Percentiles rank a stretch among this genome's conserved stretches.
phyloP scores from a whole-genome alignment of 2,888 invertebrate species.

The Megaustenia siamemsis region DNA sequence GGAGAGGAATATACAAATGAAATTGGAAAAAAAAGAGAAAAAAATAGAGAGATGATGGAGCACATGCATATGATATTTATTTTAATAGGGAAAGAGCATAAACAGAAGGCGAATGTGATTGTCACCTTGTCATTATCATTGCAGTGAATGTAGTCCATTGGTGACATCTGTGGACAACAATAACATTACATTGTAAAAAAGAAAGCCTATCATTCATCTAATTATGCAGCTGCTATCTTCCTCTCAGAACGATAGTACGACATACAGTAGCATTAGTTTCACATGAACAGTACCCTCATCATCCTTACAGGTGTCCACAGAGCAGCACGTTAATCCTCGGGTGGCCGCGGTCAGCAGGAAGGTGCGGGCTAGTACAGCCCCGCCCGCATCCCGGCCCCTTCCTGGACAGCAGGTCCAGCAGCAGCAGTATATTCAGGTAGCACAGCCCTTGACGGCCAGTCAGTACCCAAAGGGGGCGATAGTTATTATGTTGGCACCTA shows the following conservation, averaged over 20 bases:
- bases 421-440: conserved; percentile 49
- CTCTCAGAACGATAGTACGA: not conserved
- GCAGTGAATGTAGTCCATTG: no score
- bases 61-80: no score
- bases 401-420: conserved; percentile 49
- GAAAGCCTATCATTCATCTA: no score
- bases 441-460: conserved; percentile 24
- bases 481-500: conserved; percentile 29
- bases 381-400: conserved; percentile 50
- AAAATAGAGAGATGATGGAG: no score
- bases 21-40: no score
- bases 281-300: conserved; percentile 40
- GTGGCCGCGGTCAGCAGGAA: conserved; percentile 68
- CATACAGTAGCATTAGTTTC: not conserved
- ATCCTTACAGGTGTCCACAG: conserved; percentile 70
- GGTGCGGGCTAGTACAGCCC: conserved; percentile 56
- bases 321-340: conserved; percentile 68
- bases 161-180: no score
- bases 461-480: conserved; percentile 28
- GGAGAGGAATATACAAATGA: no score
- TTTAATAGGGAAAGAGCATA: no score
- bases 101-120: no score
- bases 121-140: no score
- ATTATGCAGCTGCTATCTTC: not conserved
- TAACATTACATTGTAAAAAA: no score